These are phyloP conservation scores for Tupaia chinensis DNA, from an alignment of 2,113 vertebrate genomes.

Conservation along the genomic window DNA sequence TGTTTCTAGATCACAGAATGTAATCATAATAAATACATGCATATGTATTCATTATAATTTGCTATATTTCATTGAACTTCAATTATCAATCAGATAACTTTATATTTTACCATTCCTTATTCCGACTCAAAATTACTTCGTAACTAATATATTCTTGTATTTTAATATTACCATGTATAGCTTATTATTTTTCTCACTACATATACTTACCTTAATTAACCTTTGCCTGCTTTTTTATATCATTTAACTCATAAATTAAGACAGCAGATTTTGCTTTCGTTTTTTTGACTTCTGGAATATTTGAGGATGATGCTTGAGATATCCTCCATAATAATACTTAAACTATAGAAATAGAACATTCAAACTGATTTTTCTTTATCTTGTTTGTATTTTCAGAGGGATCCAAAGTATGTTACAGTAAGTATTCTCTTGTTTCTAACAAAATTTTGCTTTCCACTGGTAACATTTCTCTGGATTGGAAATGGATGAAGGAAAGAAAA, in stretches of 20 bases:
- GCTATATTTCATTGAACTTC: background rate
- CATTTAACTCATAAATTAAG: conserved; percentile 39
- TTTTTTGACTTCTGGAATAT: background rate
- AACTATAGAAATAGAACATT: background rate
- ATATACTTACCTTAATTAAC: background rate
- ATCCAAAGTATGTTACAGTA: conserved; percentile 37
- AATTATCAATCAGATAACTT: background rate
- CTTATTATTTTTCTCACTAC: conserved; percentile 15
- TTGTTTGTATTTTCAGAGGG: conserved; percentile 19
- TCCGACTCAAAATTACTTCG: background rate
- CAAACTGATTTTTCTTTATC: conserved; percentile 18
- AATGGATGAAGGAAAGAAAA: conserved; percentile 4
- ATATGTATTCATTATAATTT: background rate
- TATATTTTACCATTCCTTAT: background rate
- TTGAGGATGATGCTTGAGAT: background rate
- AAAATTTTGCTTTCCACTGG: background rate
- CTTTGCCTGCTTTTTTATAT: background rate
- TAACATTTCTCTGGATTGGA: background rate
- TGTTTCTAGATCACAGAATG: background rate
- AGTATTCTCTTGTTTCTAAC: conserved; percentile 48
- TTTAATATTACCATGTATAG: background rate
- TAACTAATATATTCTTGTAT: background rate
- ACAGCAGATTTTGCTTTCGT: background rate
- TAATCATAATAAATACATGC: background rate
- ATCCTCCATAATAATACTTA: background rate